Conservation (phyloP, 1,140 invertebrate genomes). For the Pogonomyrmex californicus region DNA sequence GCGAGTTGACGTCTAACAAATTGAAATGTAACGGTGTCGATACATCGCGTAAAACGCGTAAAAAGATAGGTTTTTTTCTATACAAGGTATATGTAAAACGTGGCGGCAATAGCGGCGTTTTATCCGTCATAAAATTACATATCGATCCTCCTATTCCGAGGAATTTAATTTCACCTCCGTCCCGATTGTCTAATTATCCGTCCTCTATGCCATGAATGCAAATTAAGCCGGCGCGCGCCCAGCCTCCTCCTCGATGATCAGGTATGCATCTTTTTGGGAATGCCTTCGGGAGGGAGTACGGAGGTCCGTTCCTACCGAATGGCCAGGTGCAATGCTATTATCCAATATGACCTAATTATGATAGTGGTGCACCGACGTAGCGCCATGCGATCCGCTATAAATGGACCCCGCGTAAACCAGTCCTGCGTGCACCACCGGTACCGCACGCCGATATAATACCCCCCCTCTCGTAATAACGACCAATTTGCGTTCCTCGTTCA, state of each 20-base stretch:
- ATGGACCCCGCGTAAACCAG: constrained; percentile 72
- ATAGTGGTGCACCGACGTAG: constrained; percentile 66
- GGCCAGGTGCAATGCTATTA: constrained; percentile 60
- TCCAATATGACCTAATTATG: constrained; percentile 80
- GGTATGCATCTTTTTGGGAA: constrained; percentile 27
- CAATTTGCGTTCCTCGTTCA: constrained; percentile 63
- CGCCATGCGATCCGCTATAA: constrained; percentile 70
- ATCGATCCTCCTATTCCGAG: background rate
- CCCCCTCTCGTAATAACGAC: constrained; percentile 67
- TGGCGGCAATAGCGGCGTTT: background rate
- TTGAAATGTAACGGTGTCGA: constrained; percentile 8
- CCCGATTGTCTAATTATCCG: background rate
- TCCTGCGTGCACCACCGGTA: constrained; percentile 58
- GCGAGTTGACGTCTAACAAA: constrained; percentile 1
- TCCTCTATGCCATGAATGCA: background rate
- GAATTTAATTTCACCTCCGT: background rate
- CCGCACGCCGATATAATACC: constrained; percentile 64
- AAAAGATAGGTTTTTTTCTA: constrained; percentile 11
- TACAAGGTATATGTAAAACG: background rate
- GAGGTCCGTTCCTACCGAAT: constrained; percentile 56
- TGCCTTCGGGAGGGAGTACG: background rate
- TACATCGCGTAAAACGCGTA: background rate
- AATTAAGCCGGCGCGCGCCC: constrained; percentile 17
- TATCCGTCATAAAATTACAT: constrained; percentile 12
- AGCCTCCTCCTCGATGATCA: constrained; percentile 13